phyloP scores from a whole-genome alignment of 2,888 invertebrate genomes.

The Heteromurus nitidus region DNA sequence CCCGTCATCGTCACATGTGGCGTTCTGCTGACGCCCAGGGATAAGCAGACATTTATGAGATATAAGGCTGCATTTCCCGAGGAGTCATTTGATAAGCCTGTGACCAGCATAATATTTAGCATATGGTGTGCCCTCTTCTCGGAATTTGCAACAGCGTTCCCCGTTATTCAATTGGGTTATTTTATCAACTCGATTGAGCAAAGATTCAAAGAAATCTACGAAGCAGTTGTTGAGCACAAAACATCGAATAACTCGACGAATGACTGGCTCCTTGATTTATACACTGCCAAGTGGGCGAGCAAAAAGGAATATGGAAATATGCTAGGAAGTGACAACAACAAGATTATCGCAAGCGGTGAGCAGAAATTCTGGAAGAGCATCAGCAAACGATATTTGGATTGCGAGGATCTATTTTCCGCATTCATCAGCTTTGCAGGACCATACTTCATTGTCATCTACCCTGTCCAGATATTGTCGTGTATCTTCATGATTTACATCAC shows the following conservation, averaged over 20 bases:
- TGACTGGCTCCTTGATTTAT: slow-evolving; percentile 13
- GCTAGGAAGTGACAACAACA: neutral
- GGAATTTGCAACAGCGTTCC: slow-evolving; percentile 20
- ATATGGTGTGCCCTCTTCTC: too few species aligned
- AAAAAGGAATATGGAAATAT: slow-evolving; percentile 24
- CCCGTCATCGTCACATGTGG: neutral
- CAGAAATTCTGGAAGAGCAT: slow-evolving; percentile 43
- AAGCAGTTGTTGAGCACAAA: neutral
- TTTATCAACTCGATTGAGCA: slow-evolving; percentile 13
- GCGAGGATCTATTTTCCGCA: slow-evolving; percentile 22
- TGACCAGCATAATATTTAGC: neutral
- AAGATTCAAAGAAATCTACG: slow-evolving; percentile 10
- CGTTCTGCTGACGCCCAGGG: neutral
- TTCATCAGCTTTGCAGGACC: slow-evolving; percentile 41
- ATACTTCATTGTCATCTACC: slow-evolving; percentile 45
- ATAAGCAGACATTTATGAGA: neutral
- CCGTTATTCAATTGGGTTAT: slow-evolving; percentile 19
- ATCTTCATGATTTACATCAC: slow-evolving; percentile 35
- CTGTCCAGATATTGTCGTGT: slow-evolving; percentile 41
- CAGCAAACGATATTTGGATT: slow-evolving; percentile 38
- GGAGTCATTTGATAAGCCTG: neutral
- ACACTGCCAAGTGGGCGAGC: slow-evolving; percentile 25
- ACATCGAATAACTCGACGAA: neutral
- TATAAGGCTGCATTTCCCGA: neutral
- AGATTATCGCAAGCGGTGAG: neutral